Evolutionary conservation across 2,113 vertebrate genomes (phyloP).

Genomic region (Harpagus bidentatus): DNA sequence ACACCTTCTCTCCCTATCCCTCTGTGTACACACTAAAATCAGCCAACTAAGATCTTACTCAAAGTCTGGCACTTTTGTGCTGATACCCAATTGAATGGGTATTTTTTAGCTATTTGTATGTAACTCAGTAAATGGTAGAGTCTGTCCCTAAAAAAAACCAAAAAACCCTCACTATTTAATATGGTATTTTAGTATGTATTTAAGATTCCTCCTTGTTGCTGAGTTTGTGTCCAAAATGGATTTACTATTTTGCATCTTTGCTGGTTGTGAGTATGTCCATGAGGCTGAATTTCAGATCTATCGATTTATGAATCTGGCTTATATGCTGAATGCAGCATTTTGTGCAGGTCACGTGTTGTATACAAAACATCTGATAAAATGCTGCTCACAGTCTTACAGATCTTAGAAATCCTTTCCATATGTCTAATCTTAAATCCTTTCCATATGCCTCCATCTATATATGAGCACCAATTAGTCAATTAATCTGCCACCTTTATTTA

Average conservation of each 20-base stretch:
- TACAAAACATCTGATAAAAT: slow-evolving; percentile 68
- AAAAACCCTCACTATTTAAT: neutral
- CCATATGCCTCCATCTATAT: slow-evolving; percentile 66
- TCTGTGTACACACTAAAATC: neutral
- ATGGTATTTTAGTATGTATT: neutral
- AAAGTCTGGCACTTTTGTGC: neutral
- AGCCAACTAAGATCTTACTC: neutral
- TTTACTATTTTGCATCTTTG: neutral
- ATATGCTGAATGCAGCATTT: slow-evolving; percentile 62
- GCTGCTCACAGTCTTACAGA: slow-evolving; percentile 62
- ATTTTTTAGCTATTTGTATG: neutral
- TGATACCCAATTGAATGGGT: neutral
- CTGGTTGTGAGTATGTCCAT: slow-evolving; percentile 11
- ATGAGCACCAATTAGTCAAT: slow-evolving; percentile 64
- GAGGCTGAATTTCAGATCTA: slow-evolving; percentile 51
- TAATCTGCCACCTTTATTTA: slow-evolving; percentile 69
- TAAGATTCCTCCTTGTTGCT: neutral
- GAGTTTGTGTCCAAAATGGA: slow-evolving; percentile 17
- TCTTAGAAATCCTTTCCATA: slow-evolving; percentile 70
- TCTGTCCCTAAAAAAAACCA: neutral
- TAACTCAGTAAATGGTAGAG: neutral
- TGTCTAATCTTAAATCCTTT: slow-evolving; percentile 68
- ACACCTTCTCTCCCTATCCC: neutral
- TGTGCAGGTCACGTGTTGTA: slow-evolving; percentile 62
- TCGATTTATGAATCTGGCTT: slow-evolving; percentile 56